These are phyloP conservation scores for Rhinogobius similis DNA, from an alignment of 2,113 vertebrate genomes.

Conservation along the genomic window DNA sequence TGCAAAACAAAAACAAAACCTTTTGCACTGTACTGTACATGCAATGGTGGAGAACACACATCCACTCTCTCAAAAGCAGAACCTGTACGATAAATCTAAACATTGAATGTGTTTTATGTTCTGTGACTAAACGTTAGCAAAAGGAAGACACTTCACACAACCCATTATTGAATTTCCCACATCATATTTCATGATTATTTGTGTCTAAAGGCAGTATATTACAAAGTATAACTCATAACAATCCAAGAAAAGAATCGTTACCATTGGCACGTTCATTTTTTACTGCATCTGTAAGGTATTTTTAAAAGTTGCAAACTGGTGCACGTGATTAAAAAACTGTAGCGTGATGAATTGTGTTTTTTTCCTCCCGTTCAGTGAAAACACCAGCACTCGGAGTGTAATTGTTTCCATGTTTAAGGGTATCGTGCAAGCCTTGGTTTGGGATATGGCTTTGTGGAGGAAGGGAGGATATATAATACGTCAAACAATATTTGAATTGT, in stretches of 20 bases:
- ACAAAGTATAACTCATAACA: conserved; percentile 16
- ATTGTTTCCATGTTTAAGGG: conserved; percentile 21
- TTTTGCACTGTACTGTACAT: conserved; percentile 1
- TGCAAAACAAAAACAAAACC: neutral
- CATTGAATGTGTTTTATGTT: neutral
- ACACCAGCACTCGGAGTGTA: conserved; percentile 58
- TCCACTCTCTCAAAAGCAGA: conserved; percentile 52
- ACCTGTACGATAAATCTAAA: conserved; percentile 6
- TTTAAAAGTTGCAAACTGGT: conserved; percentile 38
- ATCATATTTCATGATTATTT: conserved; percentile 12
- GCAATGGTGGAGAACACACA: conserved; percentile 17
- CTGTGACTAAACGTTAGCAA: conserved; percentile 25
- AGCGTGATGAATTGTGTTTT: conserved; percentile 50
- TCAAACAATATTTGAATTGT: conserved; percentile 8
- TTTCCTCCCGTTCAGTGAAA: conserved; percentile 72
- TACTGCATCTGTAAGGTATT: conserved; percentile 9
- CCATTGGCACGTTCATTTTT: conserved; percentile 14
- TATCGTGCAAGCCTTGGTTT: conserved; percentile 30
- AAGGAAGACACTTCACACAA: conserved; percentile 26
- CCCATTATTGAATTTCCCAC: conserved; percentile 5
- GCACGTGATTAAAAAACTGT: conserved; percentile 26
- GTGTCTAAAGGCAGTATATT: conserved; percentile 10
- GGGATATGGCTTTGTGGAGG: conserved; percentile 31
- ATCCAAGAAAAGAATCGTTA: neutral
- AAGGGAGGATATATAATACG: neutral